Evolutionary conservation across 2,797 vertebrate genomes (phyloP).

Genomic region (Oophaga sylvatica): DNA sequence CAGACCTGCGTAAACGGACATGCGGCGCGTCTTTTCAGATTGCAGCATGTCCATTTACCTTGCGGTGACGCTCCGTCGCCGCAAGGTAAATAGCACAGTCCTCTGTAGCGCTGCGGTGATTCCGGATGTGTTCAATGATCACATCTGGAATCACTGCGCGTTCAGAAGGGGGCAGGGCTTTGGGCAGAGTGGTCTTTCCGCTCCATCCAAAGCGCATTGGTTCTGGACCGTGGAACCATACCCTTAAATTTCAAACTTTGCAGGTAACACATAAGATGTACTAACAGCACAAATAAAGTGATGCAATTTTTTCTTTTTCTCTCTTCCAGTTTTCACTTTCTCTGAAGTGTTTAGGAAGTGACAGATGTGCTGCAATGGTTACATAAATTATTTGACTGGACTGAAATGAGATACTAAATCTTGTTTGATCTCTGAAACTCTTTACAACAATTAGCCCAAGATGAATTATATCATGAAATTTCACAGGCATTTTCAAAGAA

Average conservation of each 20-base stretch:
- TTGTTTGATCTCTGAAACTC: conserved; percentile 68
- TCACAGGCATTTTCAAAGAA: conserved; percentile 88
- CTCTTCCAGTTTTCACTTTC: conserved; percentile 69
- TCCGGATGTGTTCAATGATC: no score
- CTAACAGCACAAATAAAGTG: conserved; percentile 27
- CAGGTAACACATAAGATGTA: conserved; percentile 8
- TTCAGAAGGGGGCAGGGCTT: no score
- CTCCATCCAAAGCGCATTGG: no score
- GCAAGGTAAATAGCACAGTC: no score
- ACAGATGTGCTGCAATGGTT: conserved; percentile 89
- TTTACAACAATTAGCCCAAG: conserved; percentile 72
- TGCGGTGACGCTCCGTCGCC: no score
- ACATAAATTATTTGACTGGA: conserved; percentile 83
- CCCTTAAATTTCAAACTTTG: background rate
- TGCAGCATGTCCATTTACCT: no score
- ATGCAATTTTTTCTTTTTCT: conserved; percentile 58
- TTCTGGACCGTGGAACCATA: no score
- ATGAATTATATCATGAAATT: conserved; percentile 86
- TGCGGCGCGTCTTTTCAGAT: no score
- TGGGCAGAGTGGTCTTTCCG: no score
- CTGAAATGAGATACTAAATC: conserved; percentile 68
- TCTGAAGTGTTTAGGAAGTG: conserved; percentile 65
- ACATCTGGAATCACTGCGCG: no score
- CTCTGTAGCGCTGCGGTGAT: no score
- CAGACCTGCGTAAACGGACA: no score